A percentile compares a stretch with the other conserved stretches of the same genome.
Conservation (phyloP, 30 jellyfish, hydroid and myxozoan genomes). For the Haliclystus octoradiatus region DNA sequence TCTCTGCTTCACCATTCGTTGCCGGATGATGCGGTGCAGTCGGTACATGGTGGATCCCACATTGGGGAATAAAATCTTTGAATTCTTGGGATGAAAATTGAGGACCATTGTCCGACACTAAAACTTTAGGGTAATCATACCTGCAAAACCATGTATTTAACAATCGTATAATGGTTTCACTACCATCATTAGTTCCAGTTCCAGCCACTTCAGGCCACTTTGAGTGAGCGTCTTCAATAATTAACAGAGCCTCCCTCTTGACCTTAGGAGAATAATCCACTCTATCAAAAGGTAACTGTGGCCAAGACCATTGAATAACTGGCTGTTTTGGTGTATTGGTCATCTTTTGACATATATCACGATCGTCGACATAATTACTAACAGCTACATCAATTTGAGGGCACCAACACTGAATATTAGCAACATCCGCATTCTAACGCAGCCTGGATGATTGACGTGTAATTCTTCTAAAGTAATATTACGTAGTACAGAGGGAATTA, state of each 20-base stretch:
- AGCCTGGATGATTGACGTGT: constrained; percentile 20
- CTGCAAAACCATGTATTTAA: too few species aligned
- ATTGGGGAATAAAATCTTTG: too few species aligned
- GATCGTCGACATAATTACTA: not conserved
- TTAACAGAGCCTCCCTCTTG: not conserved
- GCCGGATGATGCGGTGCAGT: too few species aligned
- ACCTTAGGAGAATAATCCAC: not conserved
- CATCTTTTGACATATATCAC: not conserved
- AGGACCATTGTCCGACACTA: too few species aligned
- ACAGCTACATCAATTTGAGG: constrained; percentile 32
- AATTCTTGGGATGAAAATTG: too few species aligned
- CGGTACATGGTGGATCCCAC: too few species aligned
- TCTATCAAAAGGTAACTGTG: not conserved
- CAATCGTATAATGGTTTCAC: too few species aligned
- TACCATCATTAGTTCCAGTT: not conserved
- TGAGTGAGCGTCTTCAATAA: not conserved
- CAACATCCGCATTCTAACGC: constrained; percentile 25
- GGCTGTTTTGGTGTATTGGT: not conserved
- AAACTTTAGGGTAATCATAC: too few species aligned
- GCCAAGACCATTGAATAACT: not conserved
- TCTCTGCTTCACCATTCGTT: too few species aligned
- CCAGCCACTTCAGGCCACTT: not conserved
- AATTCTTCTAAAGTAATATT: not conserved
- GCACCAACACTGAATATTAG: constrained; percentile 29
- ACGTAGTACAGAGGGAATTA: not conserved